Evolutionary conservation across 1,140 invertebrate species (phyloP).

Genomic region (Copidosoma floridanum): DNA sequence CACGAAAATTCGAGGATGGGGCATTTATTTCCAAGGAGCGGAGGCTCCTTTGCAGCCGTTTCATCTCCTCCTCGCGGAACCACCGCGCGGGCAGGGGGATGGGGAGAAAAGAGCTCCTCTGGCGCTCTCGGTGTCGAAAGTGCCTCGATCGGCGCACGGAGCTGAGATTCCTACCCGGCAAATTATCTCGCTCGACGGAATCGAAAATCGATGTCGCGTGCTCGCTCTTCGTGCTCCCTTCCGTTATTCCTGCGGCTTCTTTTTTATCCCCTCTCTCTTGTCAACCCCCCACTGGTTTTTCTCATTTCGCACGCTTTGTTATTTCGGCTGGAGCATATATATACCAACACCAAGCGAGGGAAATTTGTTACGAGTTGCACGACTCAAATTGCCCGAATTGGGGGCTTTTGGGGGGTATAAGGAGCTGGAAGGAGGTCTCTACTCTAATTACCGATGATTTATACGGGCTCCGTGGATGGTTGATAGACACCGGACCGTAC

Average conservation of each 20-base stretch:
- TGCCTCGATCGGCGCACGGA: not conserved
- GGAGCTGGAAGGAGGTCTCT: no score
- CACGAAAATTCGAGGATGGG: not conserved
- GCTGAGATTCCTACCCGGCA: not conserved
- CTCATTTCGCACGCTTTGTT: no score
- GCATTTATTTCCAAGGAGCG: not conserved
- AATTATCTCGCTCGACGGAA: constrained; percentile 22
- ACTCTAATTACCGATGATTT: constrained; percentile 19
- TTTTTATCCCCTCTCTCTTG: not conserved
- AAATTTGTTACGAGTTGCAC: no score
- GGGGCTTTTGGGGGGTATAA: no score
- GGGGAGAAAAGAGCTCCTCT: no score
- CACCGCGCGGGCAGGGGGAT: no score
- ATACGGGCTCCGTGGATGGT: no score
- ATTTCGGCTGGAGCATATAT: no score
- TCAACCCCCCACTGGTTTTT: no score
- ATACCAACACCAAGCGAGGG: no score
- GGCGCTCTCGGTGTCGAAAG: constrained; percentile 3
- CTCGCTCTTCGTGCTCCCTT: not conserved
- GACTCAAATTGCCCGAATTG: not conserved
- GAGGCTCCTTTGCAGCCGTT: not conserved
- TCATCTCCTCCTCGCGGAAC: constrained; percentile 15
- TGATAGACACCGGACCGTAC: no score
- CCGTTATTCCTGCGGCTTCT: not conserved
- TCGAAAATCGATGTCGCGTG: constrained; percentile 17